Conservation (phyloP, 2,888 invertebrate genomes). For the Drepana falcataria region DNA sequence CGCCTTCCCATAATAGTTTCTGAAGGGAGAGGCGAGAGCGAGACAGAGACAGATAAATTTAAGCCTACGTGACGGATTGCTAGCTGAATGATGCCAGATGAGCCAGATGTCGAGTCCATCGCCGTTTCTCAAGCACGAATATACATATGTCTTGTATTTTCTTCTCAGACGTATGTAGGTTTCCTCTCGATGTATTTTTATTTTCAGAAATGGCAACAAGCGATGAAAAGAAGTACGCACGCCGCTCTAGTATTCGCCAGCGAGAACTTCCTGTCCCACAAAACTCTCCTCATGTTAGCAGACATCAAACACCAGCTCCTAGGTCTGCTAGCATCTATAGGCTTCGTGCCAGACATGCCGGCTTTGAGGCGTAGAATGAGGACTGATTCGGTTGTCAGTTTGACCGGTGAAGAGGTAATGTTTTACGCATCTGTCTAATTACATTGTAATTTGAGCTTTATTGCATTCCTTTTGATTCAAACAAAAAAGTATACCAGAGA, state of each 20-base stretch:
- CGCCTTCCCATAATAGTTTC: too few species aligned
- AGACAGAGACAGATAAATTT: too few species aligned
- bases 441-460: background rate
- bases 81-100: too few species aligned
- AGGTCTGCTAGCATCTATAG: constrained; percentile 86
- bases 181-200: background rate
- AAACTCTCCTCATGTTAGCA: constrained; percentile 89
- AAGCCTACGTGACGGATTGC: too few species aligned
- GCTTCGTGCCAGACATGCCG: constrained; percentile 85
- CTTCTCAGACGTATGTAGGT: too few species aligned
- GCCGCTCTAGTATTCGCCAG: constrained; percentile 89
- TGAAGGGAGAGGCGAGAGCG: too few species aligned
- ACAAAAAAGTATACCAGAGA: too few species aligned
- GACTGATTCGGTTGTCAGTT: constrained; percentile 80
- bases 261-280: constrained; percentile 89
- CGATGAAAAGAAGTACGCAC: constrained; percentile 81
- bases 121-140: too few species aligned
- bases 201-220: constrained; percentile 87
- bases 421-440: too few species aligned
- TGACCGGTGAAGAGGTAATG: constrained; percentile 81
- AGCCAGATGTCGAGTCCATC: too few species aligned
- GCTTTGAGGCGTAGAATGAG: constrained; percentile 71
- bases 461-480: background rate
- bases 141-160: too few species aligned
- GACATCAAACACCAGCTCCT: constrained; percentile 92